Evolutionary conservation across 2,113 vertebrate species (phyloP), one percentile per base, ranked within the genome.

Genomic region (Ifrita kowaldi): DNA sequence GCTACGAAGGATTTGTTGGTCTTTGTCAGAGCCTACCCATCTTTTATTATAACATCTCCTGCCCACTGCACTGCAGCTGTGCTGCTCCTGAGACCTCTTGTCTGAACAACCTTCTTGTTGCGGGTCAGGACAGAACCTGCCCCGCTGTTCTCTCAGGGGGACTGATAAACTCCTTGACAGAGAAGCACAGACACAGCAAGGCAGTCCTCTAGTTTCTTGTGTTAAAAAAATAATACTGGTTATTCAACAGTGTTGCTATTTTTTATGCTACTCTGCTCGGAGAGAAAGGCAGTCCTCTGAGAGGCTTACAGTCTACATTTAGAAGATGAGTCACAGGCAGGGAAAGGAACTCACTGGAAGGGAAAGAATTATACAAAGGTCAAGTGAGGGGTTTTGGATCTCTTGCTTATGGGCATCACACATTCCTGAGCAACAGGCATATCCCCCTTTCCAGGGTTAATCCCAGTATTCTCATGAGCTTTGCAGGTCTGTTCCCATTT

Each of bases 261-360:
- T 95, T 94, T 93, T 65, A 75, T 84, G 74, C 87, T 82, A 5
- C 52, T 74, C 56, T 73, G 81, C 60, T 82, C 63, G 19, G 57
- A 94, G 87, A 71, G 30, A 82, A 75, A 83, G 78, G 71, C 78
- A 56, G 89, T 96, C 93, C 95, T 95, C 73, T 16, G 94, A 94
- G 93, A 95, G 81, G 71, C 67, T 91, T 59, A 35, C n/a, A 60
- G 85, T 19, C 93, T 91, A 60, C 92, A 74, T 96, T 96, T 96
- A 96, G 94, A 82, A 74, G 87, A 97, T 96, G 96, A 97, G 87
- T 93, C 95, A 97, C 84, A 87, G 62, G 81, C 89, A 92, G 94
- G 62, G 91, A 96, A 95, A 82, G 33, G 59, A 78, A 91, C 84
- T 96, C 91, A 88, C 22, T 93, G 82, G 68, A 91, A 95, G 37